These are phyloP conservation scores for Okamejei kenojei DNA, from an alignment of 2,797 vertebrate species.

Conservation along the genomic window DNA sequence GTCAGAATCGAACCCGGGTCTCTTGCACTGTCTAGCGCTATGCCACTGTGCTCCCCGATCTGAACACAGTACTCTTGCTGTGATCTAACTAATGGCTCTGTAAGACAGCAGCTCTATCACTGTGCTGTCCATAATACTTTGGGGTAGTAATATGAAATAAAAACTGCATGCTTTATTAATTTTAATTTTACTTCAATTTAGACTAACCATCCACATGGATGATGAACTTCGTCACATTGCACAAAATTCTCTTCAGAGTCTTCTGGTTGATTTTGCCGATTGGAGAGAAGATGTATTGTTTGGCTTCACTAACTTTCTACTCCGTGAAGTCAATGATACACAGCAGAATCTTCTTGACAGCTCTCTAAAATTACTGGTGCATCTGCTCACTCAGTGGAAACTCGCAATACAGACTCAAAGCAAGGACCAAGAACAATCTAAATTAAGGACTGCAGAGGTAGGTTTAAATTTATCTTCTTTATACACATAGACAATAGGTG, in stretches of 20 bases:
- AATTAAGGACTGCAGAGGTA: slow-evolving; percentile 61
- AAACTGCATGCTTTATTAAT: background rate
- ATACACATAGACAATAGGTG: background rate
- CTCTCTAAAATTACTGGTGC: slow-evolving; percentile 88
- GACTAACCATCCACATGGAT: slow-evolving; percentile 96
- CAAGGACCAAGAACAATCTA: slow-evolving; percentile 57
- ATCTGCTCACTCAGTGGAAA: slow-evolving; percentile 94
- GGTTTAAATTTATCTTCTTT: background rate
- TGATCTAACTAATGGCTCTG: too few relatives aligned
- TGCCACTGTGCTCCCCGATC: too few relatives aligned
- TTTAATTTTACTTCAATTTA: slow-evolving; percentile 47
- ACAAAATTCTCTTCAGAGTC: slow-evolving; percentile 92
- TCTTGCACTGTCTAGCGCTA: too few relatives aligned
- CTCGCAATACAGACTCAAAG: slow-evolving; percentile 77
- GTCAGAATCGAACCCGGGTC: too few relatives aligned
- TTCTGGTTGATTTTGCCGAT: slow-evolving; percentile 90
- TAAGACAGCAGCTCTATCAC: background rate
- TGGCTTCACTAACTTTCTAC: slow-evolving; percentile 90
- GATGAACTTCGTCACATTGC: slow-evolving; percentile 94
- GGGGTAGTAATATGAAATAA: too few relatives aligned
- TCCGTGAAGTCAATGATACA: slow-evolving; percentile 89
- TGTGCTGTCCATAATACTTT: background rate
- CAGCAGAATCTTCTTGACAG: slow-evolving; percentile 89
- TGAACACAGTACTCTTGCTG: too few relatives aligned
- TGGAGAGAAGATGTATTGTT: slow-evolving; percentile 97